Conservation (phyloP, 1,140 invertebrate genomes). For the Saccostrea cuccullata region DNA sequence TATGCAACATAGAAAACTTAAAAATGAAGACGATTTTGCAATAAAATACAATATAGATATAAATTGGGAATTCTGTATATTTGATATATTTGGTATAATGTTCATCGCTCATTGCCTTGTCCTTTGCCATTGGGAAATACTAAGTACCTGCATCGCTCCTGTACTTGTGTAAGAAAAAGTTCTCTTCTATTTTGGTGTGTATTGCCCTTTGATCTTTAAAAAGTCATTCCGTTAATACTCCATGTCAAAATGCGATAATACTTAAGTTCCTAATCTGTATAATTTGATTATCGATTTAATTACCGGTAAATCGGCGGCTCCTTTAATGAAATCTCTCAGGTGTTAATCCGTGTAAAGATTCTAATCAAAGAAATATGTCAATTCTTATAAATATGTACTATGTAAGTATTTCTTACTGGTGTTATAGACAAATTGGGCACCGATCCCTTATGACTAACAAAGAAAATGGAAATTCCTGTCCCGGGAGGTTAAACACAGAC, state of each 20-base stretch:
- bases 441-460: neutral
- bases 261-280: neutral
- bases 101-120: too few relatives aligned
- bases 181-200: neutral
- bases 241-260: neutral
- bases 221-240: neutral
- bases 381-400: slow-evolving; percentile 5
- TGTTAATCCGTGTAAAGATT: neutral
- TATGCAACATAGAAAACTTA: too few relatives aligned
- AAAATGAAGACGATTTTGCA: too few relatives aligned
- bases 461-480: neutral
- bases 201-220: neutral
- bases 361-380: neutral
- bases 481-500: neutral
- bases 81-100: too few relatives aligned
- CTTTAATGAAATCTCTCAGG: neutral
- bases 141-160: neutral
- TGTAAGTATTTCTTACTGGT: neutral
- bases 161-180: neutral
- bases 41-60: too few relatives aligned
- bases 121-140: too few relatives aligned
- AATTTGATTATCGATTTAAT: neutral
- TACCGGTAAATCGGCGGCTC: neutral
- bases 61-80: too few relatives aligned
- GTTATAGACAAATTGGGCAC: too few relatives aligned